These are phyloP conservation scores for Umimayanthus chanpuru DNA, from an alignment of 92 coral and sea anemone genomes.

Conservation along the genomic window DNA sequence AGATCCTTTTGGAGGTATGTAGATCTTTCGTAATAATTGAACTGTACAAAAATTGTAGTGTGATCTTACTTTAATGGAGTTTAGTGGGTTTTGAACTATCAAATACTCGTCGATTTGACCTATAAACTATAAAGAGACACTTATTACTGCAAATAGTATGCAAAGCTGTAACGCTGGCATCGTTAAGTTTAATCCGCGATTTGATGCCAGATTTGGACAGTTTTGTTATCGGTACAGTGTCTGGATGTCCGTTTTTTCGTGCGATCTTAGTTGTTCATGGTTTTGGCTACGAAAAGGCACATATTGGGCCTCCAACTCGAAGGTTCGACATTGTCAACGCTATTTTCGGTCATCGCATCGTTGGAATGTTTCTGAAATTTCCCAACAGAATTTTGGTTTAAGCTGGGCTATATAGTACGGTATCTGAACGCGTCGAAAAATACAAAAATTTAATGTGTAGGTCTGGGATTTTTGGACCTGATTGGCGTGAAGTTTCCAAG, in stretches of 20 bases:
- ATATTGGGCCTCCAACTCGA: not conserved
- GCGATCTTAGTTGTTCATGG: not conserved
- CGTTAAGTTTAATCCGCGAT: slow-evolving; percentile 20
- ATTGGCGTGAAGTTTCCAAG: slow-evolving; percentile 4
- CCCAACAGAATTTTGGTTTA: not conserved
- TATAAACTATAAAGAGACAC: slow-evolving; percentile 8
- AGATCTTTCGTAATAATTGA: not conserved
- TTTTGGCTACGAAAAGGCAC: slow-evolving; percentile 2
- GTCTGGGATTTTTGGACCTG: not conserved
- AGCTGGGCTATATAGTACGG: not conserved
- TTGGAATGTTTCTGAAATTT: slow-evolving; percentile 29
- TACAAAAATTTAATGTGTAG: not conserved
- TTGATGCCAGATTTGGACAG: not conserved
- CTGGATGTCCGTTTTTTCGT: not conserved
- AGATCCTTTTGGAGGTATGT: slow-evolving; percentile 71
- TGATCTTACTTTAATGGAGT: not conserved
- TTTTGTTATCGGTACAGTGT: not conserved
- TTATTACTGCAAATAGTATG: not conserved
- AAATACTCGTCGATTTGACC: not conserved
- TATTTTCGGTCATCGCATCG: slow-evolving; percentile 25
- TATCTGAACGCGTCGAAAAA: not conserved
- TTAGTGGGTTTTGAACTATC: not conserved
- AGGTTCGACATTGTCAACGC: slow-evolving; percentile 22
- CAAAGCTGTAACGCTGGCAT: slow-evolving; percentile 16
- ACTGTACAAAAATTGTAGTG: not conserved